Evolutionary conservation across 92 coral and sea anemone genomes (phyloP).

Genomic region (Siderastrea siderea): DNA sequence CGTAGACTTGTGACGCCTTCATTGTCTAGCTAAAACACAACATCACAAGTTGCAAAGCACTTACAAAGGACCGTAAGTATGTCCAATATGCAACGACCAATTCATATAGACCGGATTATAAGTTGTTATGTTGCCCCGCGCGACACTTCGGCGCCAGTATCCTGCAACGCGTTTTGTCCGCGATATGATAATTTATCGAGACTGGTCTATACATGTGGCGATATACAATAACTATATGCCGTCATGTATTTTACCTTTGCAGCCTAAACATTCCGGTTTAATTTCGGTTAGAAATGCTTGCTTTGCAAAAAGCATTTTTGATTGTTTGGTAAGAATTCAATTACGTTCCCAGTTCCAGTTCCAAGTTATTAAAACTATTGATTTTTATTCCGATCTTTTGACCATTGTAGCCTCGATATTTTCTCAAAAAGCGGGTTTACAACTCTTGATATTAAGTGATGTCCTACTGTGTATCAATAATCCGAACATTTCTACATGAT

Average conservation of each 20-base stretch:
- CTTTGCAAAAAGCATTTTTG: neutral
- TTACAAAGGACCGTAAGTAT: slow-evolving; percentile 32
- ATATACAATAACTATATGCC: slow-evolving; percentile 27
- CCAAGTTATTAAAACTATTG: neutral
- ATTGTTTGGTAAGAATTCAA: neutral
- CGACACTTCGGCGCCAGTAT: slow-evolving; percentile 51
- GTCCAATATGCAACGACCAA: slow-evolving; percentile 16
- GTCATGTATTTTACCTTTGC: neutral
- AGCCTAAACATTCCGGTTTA: neutral
- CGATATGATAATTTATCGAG: slow-evolving; percentile 39
- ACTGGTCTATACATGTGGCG: slow-evolving; percentile 50
- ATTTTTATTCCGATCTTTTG: neutral
- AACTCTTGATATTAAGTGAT: slow-evolving; percentile 1
- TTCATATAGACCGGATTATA: slow-evolving; percentile 7
- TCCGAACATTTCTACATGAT: slow-evolving; percentile 20
- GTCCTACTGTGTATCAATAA: slow-evolving; percentile 34
- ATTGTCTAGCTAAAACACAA: slow-evolving; percentile 46
- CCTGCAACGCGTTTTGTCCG: slow-evolving; percentile 49
- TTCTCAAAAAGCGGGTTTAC: neutral
- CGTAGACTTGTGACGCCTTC: slow-evolving; percentile 44
- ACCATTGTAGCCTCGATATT: neutral
- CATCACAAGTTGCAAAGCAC: slow-evolving; percentile 12
- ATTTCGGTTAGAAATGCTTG: neutral
- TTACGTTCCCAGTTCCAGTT: neutral
- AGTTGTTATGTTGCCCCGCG: neutral